These are phyloP conservation scores for Phocides pigmalion DNA, from an alignment of 1,140 invertebrate genomes.

Conservation along the genomic window DNA sequence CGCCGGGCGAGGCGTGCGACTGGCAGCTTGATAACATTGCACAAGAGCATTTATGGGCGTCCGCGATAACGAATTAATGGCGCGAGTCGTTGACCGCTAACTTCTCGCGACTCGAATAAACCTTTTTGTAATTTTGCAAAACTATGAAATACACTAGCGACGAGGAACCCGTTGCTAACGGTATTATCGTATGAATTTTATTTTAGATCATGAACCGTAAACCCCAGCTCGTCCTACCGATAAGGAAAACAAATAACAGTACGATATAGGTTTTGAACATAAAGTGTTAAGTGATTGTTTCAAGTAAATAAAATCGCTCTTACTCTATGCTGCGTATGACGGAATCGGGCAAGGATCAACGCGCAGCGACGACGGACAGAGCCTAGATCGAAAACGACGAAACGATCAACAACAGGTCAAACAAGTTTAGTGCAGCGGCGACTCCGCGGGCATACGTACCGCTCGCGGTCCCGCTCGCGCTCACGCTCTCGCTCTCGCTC, in stretches of 20 bases:
- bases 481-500: slow-evolving; percentile 71
- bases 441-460: slow-evolving; percentile 58
- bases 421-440: slow-evolving; percentile 42
- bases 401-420: slow-evolving; percentile 28
- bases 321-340: slow-evolving; percentile 30
- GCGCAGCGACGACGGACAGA: slow-evolving; percentile 32
- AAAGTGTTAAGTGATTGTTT: slow-evolving; percentile 28
- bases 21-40: slow-evolving; percentile 4
- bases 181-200: neutral
- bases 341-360: slow-evolving; percentile 29
- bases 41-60: slow-evolving; percentile 12
- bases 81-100: slow-evolving; percentile 16
- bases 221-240: neutral
- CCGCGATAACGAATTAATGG: slow-evolving; percentile 17
- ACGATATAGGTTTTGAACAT: slow-evolving; percentile 8
- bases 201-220: neutral
- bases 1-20: no score
- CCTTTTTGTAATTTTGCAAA: neutral
- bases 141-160: no score
- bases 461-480: slow-evolving; percentile 77
- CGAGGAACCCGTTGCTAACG: neutral
- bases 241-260: slow-evolving; percentile 1
- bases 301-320: slow-evolving; percentile 32
- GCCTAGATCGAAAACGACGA: slow-evolving; percentile 33
- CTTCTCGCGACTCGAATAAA: neutral